Evolutionary conservation across 1,140 invertebrate species (phyloP).

Genomic region (Armadillidium nasatum): DNA sequence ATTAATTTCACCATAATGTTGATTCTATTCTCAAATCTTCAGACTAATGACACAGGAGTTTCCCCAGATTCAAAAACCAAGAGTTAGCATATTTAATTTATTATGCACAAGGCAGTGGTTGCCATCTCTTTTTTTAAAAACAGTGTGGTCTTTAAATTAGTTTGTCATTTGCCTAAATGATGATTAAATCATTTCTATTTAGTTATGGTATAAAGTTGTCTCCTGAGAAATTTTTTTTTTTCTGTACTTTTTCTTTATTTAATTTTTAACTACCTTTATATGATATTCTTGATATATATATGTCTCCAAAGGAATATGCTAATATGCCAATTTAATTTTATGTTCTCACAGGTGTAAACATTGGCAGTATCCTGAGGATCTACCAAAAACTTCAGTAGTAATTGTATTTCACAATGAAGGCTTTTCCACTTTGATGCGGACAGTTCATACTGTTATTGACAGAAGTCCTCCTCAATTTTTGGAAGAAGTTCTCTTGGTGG

Average conservation of each 20-base stretch:
- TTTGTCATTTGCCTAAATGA: no score
- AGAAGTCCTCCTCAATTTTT: conserved; percentile 82
- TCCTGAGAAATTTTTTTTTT: background rate
- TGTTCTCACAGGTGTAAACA: conserved; percentile 70
- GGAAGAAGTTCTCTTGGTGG: conserved; percentile 94
- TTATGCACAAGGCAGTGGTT: no score
- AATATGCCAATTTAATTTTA: background rate
- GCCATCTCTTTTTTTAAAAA: no score
- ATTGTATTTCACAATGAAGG: conserved; percentile 98
- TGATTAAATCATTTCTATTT: no score
- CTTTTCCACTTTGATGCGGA: conserved; percentile 46
- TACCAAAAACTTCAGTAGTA: conserved; percentile 90
- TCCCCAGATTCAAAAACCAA: no score
- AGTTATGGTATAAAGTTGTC: background rate
- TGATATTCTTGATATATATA: background rate
- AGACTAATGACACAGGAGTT: no score
- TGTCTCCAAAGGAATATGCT: background rate
- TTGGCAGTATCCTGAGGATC: conserved; percentile 70
- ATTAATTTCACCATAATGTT: no score
- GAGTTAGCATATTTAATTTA: no score
- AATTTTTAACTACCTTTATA: background rate
- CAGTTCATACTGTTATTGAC: conserved; percentile 81
- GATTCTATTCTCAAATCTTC: no score
- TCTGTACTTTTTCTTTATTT: background rate
- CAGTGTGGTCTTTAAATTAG: no score